These are phyloP conservation scores for Boloria selene DNA, from an alignment of 2,888 invertebrate genomes.

Conservation along the genomic window DNA sequence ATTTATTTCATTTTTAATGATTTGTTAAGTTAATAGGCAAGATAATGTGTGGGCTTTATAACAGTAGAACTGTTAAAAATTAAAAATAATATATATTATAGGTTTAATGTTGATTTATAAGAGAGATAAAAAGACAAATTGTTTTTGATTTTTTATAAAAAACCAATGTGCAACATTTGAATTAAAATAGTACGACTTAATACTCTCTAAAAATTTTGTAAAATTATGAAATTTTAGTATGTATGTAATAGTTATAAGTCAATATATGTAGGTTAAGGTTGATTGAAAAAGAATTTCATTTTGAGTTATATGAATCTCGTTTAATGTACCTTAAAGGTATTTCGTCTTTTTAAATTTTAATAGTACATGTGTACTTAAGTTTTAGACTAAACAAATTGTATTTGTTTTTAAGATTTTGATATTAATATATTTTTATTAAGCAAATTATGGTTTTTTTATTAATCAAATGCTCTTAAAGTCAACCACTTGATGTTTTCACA, in stretches of 20 bases:
- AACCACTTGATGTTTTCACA: not conserved
- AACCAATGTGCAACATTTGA: too few relatives aligned
- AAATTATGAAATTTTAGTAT: slow-evolving; percentile 8
- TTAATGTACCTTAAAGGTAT: slow-evolving; percentile 1
- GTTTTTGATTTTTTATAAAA: too few relatives aligned
- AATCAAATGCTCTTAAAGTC: too few relatives aligned
- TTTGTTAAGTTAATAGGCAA: too few relatives aligned
- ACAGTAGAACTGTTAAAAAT: too few relatives aligned
- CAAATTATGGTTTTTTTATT: not conserved
- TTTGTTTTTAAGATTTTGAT: slow-evolving; percentile 13
- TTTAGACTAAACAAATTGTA: not conserved
- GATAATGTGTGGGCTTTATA: too few relatives aligned
- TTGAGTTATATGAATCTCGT: slow-evolving; percentile 1
- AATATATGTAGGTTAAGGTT: slow-evolving; percentile 2
- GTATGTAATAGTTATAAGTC: slow-evolving; percentile 5
- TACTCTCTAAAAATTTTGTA: too few relatives aligned
- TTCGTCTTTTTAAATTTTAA: slow-evolving; percentile 7
- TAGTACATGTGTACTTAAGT: slow-evolving; percentile 8
- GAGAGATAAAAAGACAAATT: too few relatives aligned
- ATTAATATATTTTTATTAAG: slow-evolving; percentile 9
- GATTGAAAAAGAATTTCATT: slow-evolving; percentile 5
- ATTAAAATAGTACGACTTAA: not conserved
- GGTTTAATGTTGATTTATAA: too few relatives aligned
- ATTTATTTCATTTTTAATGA: too few relatives aligned
- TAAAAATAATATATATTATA: too few relatives aligned